phyloP scores from a whole-genome alignment of 2,888 invertebrate genomes.

The Meiosimyza platycephala region DNA sequence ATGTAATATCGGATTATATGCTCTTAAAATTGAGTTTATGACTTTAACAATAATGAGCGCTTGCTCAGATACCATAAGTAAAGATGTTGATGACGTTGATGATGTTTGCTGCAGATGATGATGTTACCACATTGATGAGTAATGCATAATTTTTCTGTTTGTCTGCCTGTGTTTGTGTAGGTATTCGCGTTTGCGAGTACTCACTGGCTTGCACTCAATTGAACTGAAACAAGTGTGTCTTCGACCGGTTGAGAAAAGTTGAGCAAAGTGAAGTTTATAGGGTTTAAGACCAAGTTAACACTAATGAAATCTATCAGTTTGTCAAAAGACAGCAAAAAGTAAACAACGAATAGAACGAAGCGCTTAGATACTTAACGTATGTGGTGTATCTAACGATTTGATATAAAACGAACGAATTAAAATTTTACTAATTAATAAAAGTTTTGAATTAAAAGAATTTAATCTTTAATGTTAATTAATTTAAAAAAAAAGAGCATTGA shows the following conservation, averaged over 20 bases:
- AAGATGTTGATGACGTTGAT: conserved; percentile 2
- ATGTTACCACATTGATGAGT: conserved; percentile 11
- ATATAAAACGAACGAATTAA: background rate
- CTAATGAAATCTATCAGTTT: conserved; percentile 16
- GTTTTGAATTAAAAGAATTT: too few relatives aligned
- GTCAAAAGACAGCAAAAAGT: conserved; percentile 16
- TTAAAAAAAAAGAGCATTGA: too few relatives aligned
- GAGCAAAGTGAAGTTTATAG: background rate
- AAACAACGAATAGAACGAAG: conserved; percentile 18
- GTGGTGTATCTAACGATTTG: background rate
- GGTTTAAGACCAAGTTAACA: conserved; percentile 16
- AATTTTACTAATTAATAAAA: background rate
- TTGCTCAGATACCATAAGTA: background rate
- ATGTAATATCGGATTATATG: background rate
- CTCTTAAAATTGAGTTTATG: background rate
- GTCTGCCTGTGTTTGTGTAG: background rate
- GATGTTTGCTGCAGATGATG: background rate
- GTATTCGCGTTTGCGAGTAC: conserved; percentile 1
- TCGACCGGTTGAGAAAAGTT: background rate
- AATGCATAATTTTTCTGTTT: conserved; percentile 1
- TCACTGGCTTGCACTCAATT: conserved; percentile 16
- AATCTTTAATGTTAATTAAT: too few relatives aligned
- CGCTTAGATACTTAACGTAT: background rate
- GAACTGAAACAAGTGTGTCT: conserved; percentile 10
- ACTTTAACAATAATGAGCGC: background rate